Evolutionary conservation across 2,797 vertebrate species (phyloP).

Genomic region (Heliangelus exortis): DNA sequence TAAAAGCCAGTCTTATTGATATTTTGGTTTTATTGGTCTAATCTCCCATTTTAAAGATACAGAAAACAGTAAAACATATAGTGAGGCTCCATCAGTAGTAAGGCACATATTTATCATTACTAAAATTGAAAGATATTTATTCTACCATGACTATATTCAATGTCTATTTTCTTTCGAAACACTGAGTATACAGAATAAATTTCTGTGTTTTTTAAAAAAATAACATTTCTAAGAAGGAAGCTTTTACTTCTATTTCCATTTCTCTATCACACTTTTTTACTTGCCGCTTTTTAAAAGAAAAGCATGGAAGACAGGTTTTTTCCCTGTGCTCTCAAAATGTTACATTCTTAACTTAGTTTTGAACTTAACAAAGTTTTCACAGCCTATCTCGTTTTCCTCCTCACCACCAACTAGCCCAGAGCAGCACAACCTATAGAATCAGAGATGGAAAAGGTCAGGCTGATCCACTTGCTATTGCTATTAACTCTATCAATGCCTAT

Average conservation of each 20-base stretch:
- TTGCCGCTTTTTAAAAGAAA: neutral
- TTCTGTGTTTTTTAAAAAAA: neutral
- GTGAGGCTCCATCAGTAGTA: neutral
- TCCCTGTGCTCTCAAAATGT: neutral
- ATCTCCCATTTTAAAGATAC: neutral
- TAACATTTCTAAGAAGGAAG: neutral
- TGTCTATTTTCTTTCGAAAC: neutral
- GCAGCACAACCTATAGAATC: neutral
- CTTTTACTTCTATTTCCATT: neutral
- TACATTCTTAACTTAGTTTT: slow-evolving; percentile 18
- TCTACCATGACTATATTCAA: neutral
- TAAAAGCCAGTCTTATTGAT: neutral
- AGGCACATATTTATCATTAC: neutral
- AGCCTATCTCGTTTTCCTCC: slow-evolving; percentile 29
- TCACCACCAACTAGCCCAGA: neutral
- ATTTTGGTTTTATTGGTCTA: neutral
- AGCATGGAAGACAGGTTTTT: accelerated
- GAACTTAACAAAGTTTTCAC: slow-evolving; percentile 24
- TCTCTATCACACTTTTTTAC: neutral
- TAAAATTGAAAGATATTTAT: neutral
- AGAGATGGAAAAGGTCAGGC: slow-evolving; percentile 24
- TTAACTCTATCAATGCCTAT: slow-evolving; percentile 9
- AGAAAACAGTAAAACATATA: neutral
- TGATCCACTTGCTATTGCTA: neutral
- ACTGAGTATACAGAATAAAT: neutral